Percentiles rank a stretch among this genome's conserved stretches.
phyloP scores from a whole-genome alignment of 30 jellyfish, hydroid and myxozoan species.

The Cassiopea andromeda region DNA sequence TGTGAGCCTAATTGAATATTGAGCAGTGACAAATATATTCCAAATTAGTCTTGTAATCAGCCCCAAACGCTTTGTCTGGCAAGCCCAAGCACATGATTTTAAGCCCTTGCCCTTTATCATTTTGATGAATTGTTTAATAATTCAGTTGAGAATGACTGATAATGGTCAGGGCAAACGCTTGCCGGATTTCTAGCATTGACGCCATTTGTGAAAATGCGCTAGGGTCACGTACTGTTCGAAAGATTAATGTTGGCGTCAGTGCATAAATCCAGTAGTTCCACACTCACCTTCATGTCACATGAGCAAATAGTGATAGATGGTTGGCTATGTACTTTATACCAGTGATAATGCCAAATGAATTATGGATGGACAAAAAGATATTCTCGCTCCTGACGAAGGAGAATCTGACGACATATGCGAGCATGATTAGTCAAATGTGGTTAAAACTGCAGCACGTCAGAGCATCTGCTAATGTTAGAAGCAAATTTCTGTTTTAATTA shows the following conservation, averaged over 20 bases:
- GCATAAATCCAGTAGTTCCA: conserved; percentile 27
- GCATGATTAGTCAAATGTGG: conserved; percentile 44
- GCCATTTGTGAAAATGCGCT: conserved; percentile 37
- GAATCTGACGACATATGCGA: conserved; percentile 58
- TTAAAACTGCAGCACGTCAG: conserved; percentile 43
- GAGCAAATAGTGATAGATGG: neutral
- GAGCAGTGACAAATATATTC: neutral
- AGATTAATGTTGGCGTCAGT: conserved; percentile 58
- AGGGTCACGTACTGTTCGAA: conserved; percentile 57
- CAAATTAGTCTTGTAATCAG: neutral
- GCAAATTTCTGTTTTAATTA: neutral
- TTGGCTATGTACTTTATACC: conserved; percentile 7
- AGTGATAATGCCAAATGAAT: conserved; percentile 27
- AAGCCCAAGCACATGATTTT: conserved; percentile 35
- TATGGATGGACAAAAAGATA: conserved; percentile 38
- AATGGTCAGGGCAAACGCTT: conserved; percentile 58
- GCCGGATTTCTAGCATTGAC: conserved; percentile 34
- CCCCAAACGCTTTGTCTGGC: conserved; percentile 26
- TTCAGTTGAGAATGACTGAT: conserved; percentile 37
- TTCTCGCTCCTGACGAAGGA: conserved; percentile 24
- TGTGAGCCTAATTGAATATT: neutral
- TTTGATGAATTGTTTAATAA: conserved; percentile 53
- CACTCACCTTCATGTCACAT: conserved; percentile 32
- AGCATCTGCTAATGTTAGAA: conserved; percentile 41
- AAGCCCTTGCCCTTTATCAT: conserved; percentile 39